Evolutionary conservation across 2,113 vertebrate genomes (phyloP).

Genomic region (Chitala chitala): DNA sequence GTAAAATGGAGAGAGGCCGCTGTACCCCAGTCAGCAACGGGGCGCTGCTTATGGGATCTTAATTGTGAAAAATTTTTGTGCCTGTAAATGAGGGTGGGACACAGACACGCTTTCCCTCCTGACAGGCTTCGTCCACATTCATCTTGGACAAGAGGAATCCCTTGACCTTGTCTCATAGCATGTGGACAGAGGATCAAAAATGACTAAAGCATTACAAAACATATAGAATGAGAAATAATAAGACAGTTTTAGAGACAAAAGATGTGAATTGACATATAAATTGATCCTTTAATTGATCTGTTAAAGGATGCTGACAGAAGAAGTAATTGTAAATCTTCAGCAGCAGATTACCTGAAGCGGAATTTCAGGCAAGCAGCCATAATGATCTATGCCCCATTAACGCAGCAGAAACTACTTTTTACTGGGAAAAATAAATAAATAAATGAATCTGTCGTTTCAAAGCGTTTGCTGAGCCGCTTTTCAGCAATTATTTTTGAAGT

Average conservation of each 20-base stretch:
- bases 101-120: not conserved
- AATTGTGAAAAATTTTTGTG: slow-evolving; percentile 36
- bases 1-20: slow-evolving; percentile 40
- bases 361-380: not conserved
- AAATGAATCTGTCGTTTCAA: too few species aligned
- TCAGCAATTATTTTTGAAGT: slow-evolving; percentile 17
- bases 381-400: not conserved
- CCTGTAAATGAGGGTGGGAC: not conserved
- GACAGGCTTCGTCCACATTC: not conserved
- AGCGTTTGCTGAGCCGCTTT: not conserved
- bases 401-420: too few species aligned
- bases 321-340: not conserved
- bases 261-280: not conserved
- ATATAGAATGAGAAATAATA: not conserved
- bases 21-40: slow-evolving; percentile 23
- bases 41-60: slow-evolving; percentile 42
- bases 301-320: not conserved
- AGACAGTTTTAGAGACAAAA: too few species aligned
- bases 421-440: not conserved
- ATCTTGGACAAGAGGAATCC: slow-evolving; percentile 4
- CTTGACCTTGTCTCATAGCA: not conserved
- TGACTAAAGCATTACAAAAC: not conserved
- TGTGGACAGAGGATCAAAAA: not conserved
- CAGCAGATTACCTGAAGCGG: not conserved
- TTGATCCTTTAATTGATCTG: too few species aligned